Evolutionary conservation across 2,113 vertebrate species (phyloP).

Genomic region (Corydoras sp.): DNA sequence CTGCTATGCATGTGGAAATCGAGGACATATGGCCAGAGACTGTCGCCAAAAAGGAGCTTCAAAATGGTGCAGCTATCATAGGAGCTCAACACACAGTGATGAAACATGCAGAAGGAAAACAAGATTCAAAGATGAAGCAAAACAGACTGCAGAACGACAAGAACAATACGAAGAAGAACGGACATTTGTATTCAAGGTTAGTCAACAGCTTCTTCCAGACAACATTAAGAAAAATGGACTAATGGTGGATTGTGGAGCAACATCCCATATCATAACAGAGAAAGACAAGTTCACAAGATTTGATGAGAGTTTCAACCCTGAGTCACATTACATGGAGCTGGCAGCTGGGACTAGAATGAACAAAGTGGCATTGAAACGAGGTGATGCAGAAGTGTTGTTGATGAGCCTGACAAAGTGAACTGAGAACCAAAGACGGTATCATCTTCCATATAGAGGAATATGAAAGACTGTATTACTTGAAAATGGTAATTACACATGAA

Average conservation of each 20-base stretch:
- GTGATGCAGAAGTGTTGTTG: neutral
- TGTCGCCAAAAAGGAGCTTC: no score
- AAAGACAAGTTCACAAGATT: neutral
- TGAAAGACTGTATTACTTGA: neutral
- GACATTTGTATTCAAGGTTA: neutral
- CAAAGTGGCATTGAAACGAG: slow-evolving; percentile 12
- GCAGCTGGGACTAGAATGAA: neutral
- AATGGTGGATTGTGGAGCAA: slow-evolving; percentile 7
- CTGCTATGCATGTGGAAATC: no score
- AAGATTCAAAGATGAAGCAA: no score
- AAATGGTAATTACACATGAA: neutral
- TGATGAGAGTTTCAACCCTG: no score
- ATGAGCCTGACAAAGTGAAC: neutral
- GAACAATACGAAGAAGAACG: no score
- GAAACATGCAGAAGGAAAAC: no score
- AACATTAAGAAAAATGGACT: slow-evolving; percentile 1
- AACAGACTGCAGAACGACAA: no score
- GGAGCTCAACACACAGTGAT: no score
- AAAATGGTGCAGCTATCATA: no score
- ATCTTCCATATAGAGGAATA: neutral
- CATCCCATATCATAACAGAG: slow-evolving; percentile 7
- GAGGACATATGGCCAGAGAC: no score
- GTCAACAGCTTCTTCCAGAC: slow-evolving; percentile 1
- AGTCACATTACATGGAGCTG: no score
- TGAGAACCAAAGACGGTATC: neutral